These are phyloP conservation scores for Agrochola lota DNA, from an alignment of 2,888 invertebrate genomes.

Conservation along the genomic window DNA sequence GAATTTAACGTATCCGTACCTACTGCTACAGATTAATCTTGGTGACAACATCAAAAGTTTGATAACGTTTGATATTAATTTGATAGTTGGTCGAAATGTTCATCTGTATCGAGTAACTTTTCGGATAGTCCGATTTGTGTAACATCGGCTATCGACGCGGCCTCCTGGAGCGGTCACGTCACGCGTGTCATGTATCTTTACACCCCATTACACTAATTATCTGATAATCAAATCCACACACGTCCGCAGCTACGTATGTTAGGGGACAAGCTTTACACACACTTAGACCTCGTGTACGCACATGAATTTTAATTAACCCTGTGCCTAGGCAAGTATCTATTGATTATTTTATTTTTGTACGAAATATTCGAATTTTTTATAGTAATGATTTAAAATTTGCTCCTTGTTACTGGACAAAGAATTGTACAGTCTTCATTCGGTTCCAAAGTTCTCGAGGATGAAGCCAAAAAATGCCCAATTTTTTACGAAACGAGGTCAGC, in stretches of 20 bases:
- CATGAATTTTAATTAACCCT: constrained; percentile 52
- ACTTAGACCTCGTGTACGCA: constrained; percentile 36
- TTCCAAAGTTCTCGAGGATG: constrained; percentile 65
- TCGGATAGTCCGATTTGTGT: constrained; percentile 33
- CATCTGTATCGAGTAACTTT: constrained; percentile 31
- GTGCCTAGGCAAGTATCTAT: constrained; percentile 5
- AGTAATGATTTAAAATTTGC: constrained; percentile 50
- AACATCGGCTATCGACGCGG: constrained; percentile 62
- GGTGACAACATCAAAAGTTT: constrained; percentile 26
- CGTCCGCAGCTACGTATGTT: constrained; percentile 51
- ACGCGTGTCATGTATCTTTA: constrained; percentile 72
- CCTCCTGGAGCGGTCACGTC: constrained; percentile 71
- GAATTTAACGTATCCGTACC: constrained; percentile 59
- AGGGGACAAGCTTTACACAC: constrained; percentile 44
- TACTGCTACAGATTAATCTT: constrained; percentile 33
- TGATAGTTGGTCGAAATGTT: constrained; percentile 25
- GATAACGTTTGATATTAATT: constrained; percentile 31
- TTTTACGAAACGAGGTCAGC: constrained; percentile 69
- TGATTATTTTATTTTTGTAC: constrained; percentile 33
- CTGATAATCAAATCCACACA: constrained; percentile 73
- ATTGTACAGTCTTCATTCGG: constrained; percentile 68
- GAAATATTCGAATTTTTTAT: constrained; percentile 34
- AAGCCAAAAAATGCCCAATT: constrained; percentile 74
- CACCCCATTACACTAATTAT: constrained; percentile 76
- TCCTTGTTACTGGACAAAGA: constrained; percentile 52